Conservation (phyloP, 1,140 invertebrate species). For the Lordiphosa clarofinis region DNA sequence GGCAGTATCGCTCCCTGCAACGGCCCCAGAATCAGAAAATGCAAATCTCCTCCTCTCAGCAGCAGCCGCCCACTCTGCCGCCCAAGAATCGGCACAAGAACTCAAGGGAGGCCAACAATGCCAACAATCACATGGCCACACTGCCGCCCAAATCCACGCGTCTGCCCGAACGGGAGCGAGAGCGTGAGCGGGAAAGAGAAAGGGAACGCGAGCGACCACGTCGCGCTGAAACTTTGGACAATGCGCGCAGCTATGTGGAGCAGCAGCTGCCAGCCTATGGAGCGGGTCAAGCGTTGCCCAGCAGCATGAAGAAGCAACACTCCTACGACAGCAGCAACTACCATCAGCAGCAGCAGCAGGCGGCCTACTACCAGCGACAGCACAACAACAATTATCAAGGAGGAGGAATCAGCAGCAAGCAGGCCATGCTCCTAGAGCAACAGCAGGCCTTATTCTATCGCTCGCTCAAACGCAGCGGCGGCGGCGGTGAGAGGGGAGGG, state of each 20-base stretch:
- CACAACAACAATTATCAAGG: constrained; percentile 68
- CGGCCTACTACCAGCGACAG: constrained; percentile 55
- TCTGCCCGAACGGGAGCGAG: constrained; percentile 40
- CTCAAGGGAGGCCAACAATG: constrained; percentile 52
- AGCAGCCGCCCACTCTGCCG: constrained; percentile 70
- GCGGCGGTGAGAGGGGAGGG: constrained; percentile 2
- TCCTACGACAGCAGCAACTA: constrained; percentile 72
- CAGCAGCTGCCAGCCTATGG: constrained; percentile 34
- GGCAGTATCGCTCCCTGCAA: constrained; percentile 76
- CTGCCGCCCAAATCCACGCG: constrained; percentile 61
- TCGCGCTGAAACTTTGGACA: constrained; percentile 68
- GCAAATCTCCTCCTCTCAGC: constrained; percentile 27
- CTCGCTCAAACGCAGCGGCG: constrained; percentile 66
- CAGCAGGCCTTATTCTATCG: constrained; percentile 71
- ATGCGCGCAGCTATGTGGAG: constrained; percentile 69
- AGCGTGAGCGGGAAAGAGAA: constrained; percentile 31
- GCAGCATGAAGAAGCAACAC: constrained; percentile 72
- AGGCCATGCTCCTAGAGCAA: constrained; percentile 40
- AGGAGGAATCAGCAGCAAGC: constrained; percentile 46
- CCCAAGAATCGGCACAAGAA: constrained; percentile 77
- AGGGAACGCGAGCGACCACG: constrained; percentile 51
- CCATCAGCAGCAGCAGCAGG: constrained; percentile 59
- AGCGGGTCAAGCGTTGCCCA: constrained; percentile 40
- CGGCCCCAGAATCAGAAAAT: constrained; percentile 59
- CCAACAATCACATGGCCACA: constrained; percentile 65